Percentiles rank a stretch among this genome's conserved stretches.
Evolutionary conservation across 2,797 vertebrate genomes (phyloP).

Genomic region (Sebastes elongatus): DNA sequence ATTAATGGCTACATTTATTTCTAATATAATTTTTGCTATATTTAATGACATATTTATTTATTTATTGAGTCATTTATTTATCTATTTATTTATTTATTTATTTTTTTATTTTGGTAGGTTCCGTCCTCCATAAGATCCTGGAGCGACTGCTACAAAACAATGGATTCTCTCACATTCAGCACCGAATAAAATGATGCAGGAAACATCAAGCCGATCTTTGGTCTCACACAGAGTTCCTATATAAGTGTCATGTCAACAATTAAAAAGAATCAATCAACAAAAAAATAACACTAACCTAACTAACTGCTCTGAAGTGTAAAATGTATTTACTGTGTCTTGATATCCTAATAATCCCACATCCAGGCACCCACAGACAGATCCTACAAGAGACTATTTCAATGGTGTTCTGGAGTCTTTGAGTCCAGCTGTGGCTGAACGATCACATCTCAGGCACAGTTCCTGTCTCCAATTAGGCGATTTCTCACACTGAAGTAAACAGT

Average conservation of each 20-base stretch:
- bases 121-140: background rate
- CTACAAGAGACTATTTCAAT: background rate
- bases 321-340: background rate
- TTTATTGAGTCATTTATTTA: no score
- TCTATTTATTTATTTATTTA: no score
- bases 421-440: conserved; percentile 9
- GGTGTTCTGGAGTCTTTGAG: background rate
- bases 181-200: background rate
- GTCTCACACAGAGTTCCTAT: background rate
- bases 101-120: no score
- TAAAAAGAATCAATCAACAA: background rate
- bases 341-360: background rate
- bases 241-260: background rate
- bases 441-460: conserved; percentile 19
- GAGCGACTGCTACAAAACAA: background rate
- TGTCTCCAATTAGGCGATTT: conserved; percentile 11
- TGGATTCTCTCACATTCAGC: background rate
- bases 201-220: background rate
- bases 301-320: background rate
- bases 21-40: no score
- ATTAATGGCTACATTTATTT: no score
- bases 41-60: no score
- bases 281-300: background rate
- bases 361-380: background rate
- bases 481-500: conserved; percentile 21